Base-by-base conservation (phyloP, 2,113 vertebrate genomes). In the Crocuta crocuta region DNA sequence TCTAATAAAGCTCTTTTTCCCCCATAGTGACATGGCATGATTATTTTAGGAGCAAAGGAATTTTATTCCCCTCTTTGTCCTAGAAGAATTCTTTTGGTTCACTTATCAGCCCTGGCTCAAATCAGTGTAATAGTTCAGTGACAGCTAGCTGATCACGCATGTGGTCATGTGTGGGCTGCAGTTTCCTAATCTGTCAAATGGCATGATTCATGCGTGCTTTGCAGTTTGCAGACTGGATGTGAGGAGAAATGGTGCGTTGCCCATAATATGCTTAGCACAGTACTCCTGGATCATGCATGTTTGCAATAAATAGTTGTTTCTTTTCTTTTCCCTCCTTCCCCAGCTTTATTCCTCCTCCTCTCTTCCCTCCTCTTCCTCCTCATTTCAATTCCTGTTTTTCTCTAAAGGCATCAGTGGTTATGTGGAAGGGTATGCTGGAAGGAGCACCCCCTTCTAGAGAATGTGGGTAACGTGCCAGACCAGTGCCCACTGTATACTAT, bases 31-130 rank as follows among this genome's bases (percentile, higher is more conserved):
- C 28, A 19, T 48, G 58, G 9, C 63, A 19, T 39, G 58, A 9
- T 63, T 94, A 87, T 70, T 43, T 92, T 73, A 6, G 96, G 78
- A 93, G 74, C 80, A 83, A 48, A 84, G 50, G 17, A 23, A 89
- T 23, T 16, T 83, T 48, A n/a, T 78, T 9, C 23, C 16, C 13
- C 33, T 92, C 21, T 89, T 93, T 86, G 23, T n/a, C 50, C 23
- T 70, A 21, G 43, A 9, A 70, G 95, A 53, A 26, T 80, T 80
- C 8, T 91, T 80, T 43, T 1, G 0, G 28, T 31, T 19, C 45
- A 39, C 83, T 66, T 26, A 2, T 48, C 71, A 28, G 33, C 73
- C 53, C 68, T 48, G 79, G 65, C 63, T 70, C 48, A 68, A 45
- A 68, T 21, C 28, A 33, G n/a, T 88, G n/a, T 93, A 74, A 31